Percentiles rank a stretch among this genome's conserved stretches.
Conservation (phyloP, 1,140 invertebrate species). For the Meloidogyne chitwoodi region DNA sequence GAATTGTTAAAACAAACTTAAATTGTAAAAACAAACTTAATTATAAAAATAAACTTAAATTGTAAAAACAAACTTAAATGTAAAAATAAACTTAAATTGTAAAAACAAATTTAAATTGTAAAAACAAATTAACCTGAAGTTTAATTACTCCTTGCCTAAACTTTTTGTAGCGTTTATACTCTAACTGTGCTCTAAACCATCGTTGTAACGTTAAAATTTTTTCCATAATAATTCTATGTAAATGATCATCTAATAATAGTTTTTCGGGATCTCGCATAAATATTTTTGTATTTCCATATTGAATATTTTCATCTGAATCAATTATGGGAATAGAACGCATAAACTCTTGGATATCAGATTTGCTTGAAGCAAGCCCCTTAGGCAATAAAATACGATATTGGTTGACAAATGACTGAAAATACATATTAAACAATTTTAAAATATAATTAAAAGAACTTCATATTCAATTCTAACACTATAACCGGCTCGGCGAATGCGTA, state of each 20-base stretch:
- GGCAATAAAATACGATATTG: conserved; percentile 82
- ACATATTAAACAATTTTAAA: no score
- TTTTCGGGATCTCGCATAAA: conserved; percentile 91
- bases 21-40: not conserved
- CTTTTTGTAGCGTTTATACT: conserved; percentile 73
- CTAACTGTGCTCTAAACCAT: conserved; percentile 79
- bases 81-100: not conserved
- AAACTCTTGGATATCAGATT: conserved; percentile 51
- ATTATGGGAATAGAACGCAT: conserved; percentile 66
- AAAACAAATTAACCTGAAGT: conserved; percentile 67
- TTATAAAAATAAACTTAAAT: not conserved
- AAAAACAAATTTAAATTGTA: not conserved
- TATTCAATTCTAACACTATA: conserved; percentile 88
- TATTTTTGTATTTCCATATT: conserved; percentile 82
- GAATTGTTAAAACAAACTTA: not conserved
- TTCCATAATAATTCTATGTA: conserved; percentile 82
- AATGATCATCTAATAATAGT: conserved; percentile 78
- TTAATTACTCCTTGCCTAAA: conserved; percentile 72
- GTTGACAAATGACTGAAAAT: conserved; percentile 76
- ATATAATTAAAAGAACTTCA: conserved; percentile 64
- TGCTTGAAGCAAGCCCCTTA: conserved; percentile 69
- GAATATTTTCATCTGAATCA: conserved; percentile 79
- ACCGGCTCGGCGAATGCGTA: conserved; percentile 85
- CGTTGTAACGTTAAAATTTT: conserved; percentile 84
- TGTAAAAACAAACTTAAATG: not conserved